Evolutionary conservation across 1,140 invertebrate genomes (phyloP).

Genomic region (Alviniconcha marisindica): DNA sequence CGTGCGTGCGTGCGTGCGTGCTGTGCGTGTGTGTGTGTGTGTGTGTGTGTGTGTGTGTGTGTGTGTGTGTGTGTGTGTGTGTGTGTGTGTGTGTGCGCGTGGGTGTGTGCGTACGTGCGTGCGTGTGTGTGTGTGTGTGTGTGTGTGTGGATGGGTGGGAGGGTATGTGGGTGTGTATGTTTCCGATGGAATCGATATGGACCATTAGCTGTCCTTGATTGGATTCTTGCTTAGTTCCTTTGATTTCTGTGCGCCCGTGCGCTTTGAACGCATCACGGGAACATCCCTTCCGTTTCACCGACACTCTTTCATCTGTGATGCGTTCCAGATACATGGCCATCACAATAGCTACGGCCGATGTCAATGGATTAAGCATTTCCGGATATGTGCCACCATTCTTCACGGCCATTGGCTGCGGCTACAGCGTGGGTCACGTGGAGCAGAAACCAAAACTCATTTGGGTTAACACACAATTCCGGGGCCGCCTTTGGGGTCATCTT

Average conservation of each 20-base stretch:
- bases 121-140: background rate
- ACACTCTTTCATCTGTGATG: background rate
- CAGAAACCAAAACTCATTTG: background rate
- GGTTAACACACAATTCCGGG: background rate
- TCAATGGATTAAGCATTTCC: no score
- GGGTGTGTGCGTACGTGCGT: background rate
- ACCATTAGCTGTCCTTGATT: no score
- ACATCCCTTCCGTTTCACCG: no score
- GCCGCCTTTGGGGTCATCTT: background rate
- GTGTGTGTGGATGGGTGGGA: background rate
- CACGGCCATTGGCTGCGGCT: background rate
- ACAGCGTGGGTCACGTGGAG: background rate
- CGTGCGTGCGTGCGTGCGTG: background rate
- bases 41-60: constrained; percentile 1
- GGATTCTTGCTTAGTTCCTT: background rate
- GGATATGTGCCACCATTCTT: no score
- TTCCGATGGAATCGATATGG: no score
- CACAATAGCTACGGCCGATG: background rate
- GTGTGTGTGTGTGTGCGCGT: background rate
- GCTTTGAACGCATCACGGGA: no score
- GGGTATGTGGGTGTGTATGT: background rate
- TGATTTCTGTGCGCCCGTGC: no score
- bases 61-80: background rate
- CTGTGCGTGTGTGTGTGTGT: background rate
- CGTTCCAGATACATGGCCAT: background rate